These are phyloP conservation scores for Sipha maydis DNA, from an alignment of 2,888 invertebrate species.

Conservation along the genomic window DNA sequence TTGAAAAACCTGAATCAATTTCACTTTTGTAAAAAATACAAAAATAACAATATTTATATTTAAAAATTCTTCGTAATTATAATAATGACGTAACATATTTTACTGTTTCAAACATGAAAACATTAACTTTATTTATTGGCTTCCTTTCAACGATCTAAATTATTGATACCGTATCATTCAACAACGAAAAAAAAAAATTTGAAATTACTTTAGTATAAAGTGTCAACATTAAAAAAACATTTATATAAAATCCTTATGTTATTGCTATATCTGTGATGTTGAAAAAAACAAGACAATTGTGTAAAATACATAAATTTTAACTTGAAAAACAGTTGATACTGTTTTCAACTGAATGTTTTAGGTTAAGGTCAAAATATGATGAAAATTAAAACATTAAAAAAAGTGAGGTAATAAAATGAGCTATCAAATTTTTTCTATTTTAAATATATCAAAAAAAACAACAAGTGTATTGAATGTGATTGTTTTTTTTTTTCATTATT, in stretches of 20 bases:
- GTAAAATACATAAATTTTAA: background rate
- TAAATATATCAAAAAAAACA: background rate
- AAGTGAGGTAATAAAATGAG: background rate
- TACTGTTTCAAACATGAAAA: too few species aligned
- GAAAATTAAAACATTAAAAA: background rate
- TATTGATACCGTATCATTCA: background rate
- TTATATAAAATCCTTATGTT: background rate
- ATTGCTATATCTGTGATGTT: background rate
- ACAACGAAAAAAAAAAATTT: background rate
- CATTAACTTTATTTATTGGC: too few species aligned
- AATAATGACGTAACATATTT: too few species aligned
- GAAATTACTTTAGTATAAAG: background rate
- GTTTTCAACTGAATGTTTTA: conserved; percentile 17
- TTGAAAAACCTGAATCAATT: too few species aligned
- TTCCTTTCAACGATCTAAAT: background rate
- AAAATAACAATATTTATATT: too few species aligned
- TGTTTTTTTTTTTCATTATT: too few species aligned
- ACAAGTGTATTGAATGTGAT: too few species aligned
- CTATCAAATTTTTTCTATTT: conserved; percentile 39
- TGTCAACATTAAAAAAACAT: background rate
- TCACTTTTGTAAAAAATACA: too few species aligned
- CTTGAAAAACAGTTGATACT: background rate
- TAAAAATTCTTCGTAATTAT: too few species aligned
- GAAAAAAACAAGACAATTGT: background rate
- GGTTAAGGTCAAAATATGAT: conserved; percentile 29